phyloP scores from a whole-genome alignment of 2,797 vertebrate species.

The Enteromius thamalakanensis region DNA sequence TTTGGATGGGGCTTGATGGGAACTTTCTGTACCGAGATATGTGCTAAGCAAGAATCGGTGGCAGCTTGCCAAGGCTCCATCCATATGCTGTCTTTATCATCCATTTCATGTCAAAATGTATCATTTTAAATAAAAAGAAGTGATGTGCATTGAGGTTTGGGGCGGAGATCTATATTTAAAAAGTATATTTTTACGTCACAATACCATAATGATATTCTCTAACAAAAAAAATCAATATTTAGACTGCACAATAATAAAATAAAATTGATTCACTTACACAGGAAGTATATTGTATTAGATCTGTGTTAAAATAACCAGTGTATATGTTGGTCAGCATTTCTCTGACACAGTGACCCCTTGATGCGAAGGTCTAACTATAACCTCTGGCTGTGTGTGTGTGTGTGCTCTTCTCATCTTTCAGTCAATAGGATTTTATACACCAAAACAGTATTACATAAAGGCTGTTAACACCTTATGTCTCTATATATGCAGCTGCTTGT shows the following conservation, averaged over 20 bases:
- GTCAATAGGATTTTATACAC: background rate
- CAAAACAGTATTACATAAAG: background rate
- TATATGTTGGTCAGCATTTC: constrained; percentile 10
- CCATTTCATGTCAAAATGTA: constrained; percentile 28
- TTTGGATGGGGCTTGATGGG: constrained; percentile 29
- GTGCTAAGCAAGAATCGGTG: constrained; percentile 41
- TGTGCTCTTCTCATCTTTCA: constrained; percentile 13
- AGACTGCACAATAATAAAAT: background rate
- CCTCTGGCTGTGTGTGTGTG: constrained; percentile 3
- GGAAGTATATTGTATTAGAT: background rate
- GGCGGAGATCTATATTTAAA: background rate
- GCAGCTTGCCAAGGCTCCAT: constrained; percentile 46
- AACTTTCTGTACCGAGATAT: constrained; percentile 51
- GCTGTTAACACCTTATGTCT: background rate
- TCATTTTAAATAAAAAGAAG: background rate
- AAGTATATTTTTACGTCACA: background rate
- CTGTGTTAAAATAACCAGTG: background rate
- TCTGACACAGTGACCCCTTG: constrained; percentile 9
- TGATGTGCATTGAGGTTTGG: background rate
- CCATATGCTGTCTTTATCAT: constrained; percentile 53
- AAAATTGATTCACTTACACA: background rate
- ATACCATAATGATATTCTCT: background rate
- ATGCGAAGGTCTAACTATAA: constrained; percentile 4
- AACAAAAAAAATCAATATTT: background rate
- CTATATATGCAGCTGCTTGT: background rate